Evolutionary conservation across 2,113 vertebrate species (phyloP).

Genomic region (Ctenomys sociabilis): DNA sequence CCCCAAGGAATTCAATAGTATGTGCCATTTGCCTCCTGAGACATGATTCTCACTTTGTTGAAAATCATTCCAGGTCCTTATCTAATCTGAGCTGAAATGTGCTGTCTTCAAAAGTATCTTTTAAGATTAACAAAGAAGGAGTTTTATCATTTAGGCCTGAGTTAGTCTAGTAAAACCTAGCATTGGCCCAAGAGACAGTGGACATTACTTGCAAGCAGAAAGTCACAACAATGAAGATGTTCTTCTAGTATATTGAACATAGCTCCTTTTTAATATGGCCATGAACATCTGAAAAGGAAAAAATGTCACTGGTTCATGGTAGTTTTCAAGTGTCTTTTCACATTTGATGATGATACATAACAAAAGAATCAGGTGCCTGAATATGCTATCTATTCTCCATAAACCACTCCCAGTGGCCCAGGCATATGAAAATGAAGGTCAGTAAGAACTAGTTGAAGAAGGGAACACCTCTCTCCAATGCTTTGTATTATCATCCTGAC

Average conservation of each 20-base stretch:
- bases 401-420: not conserved
- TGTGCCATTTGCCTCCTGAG: not conserved
- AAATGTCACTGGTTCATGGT: not conserved
- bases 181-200: constrained; percentile 9
- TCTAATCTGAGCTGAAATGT: constrained; percentile 47
- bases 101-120: constrained; percentile 34
- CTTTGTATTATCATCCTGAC: not conserved
- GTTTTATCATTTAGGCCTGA: not conserved
- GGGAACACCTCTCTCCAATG: constrained; percentile 16
- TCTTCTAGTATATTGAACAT: not conserved
- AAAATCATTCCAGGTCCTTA: constrained; percentile 12
- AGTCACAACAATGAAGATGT: not conserved
- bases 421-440: not conserved
- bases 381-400: not conserved
- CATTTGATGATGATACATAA: not conserved
- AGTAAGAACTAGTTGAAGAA: not conserved
- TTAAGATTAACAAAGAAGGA: constrained; percentile 40
- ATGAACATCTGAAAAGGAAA: not conserved
- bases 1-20: constrained; percentile 64
- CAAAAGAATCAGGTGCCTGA: not conserved
- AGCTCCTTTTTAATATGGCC: not conserved
- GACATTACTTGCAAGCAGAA: not conserved
- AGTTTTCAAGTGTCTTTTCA: not conserved
- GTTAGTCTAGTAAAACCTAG: constrained; percentile 11
- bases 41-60: constrained; percentile 38